A percentile compares a stretch with the other conserved stretches of the same genome.
phyloP scores from a whole-genome alignment of 1,140 invertebrate species.

The Popillia japonica region DNA sequence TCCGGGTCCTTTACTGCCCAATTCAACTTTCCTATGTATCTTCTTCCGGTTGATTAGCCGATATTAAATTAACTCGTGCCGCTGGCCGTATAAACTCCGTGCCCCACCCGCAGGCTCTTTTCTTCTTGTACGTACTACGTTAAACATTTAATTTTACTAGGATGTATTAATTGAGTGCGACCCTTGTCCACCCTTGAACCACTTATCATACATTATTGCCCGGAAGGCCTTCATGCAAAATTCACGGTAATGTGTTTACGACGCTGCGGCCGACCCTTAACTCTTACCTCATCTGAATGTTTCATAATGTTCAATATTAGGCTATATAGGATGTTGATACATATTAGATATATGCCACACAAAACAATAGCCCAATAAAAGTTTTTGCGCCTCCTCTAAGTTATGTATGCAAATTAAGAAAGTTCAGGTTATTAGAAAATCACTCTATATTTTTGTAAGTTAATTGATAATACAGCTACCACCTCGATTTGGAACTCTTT shows the following conservation, averaged over 20 bases:
- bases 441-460: too few species aligned
- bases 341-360: too few species aligned
- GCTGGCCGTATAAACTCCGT: neutral
- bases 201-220: slow-evolving; percentile 28
- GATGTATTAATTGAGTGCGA: slow-evolving; percentile 30
- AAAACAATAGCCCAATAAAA: too few species aligned
- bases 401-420: too few species aligned
- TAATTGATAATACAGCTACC: too few species aligned
- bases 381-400: too few species aligned
- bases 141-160: slow-evolving; percentile 34
- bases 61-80: slow-evolving; percentile 28
- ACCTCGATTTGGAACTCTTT: too few species aligned
- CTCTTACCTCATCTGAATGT: neutral
- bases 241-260: slow-evolving; percentile 14
- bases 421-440: too few species aligned
- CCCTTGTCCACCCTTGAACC: slow-evolving; percentile 16
- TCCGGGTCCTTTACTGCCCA: slow-evolving; percentile 23
- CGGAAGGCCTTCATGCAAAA: slow-evolving; percentile 6
- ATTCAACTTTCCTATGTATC: slow-evolving; percentile 10
- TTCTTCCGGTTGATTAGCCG: slow-evolving; percentile 28
- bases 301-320: too few species aligned
- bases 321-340: too few species aligned
- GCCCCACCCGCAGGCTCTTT: neutral
- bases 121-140: neutral
- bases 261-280: neutral